These are phyloP conservation scores for Mionectes macconnelli DNA, from an alignment of 2,113 vertebrate genomes.

Conservation along the genomic window DNA sequence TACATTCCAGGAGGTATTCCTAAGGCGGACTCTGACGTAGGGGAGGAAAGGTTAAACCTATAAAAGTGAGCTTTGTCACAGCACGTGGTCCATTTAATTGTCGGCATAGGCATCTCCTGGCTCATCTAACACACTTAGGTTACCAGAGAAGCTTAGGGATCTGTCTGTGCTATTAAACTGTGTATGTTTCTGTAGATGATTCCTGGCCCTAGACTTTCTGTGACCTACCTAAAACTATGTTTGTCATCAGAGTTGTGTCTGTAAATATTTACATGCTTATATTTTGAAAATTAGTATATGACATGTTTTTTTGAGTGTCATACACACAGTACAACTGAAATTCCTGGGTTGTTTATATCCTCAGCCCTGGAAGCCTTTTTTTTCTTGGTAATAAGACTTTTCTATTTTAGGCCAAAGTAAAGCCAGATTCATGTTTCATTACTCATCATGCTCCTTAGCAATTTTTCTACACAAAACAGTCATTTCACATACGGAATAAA, in stretches of 20 bases:
- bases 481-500: neutral
- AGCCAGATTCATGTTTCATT: neutral
- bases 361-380: neutral
- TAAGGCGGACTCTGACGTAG: accelerated
- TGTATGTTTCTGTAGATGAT: neutral
- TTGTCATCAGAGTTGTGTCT: neutral
- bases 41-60: neutral
- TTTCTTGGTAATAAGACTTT: neutral
- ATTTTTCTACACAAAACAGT: neutral
- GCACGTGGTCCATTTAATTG: accelerated
- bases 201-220: neutral
- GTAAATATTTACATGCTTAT: neutral
- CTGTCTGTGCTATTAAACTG: neutral
- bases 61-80: neutral
- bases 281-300: neutral
- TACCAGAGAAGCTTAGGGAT: neutral
- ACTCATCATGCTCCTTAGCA: neutral
- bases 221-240: neutral
- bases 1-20: neutral
- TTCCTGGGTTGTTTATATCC: neutral
- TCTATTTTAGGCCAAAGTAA: neutral
- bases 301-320: neutral
- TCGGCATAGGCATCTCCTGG: neutral
- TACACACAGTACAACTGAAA: neutral
- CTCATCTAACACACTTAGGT: neutral